These are phyloP conservation scores for Elymnias hypermnestra DNA, from an alignment of 1,140 invertebrate species.

Conservation along the genomic window DNA sequence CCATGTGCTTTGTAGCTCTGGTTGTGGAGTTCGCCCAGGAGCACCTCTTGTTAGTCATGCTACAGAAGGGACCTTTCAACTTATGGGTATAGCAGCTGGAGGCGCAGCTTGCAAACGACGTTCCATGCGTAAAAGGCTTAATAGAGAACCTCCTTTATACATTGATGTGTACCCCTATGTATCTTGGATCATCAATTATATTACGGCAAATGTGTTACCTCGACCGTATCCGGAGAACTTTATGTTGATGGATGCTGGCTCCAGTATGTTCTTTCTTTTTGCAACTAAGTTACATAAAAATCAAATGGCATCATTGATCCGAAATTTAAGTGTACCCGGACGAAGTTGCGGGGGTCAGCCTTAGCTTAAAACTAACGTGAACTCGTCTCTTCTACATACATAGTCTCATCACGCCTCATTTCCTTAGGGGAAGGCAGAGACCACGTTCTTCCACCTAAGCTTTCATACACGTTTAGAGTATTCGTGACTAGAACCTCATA, in stretches of 20 bases:
- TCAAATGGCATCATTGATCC: too few species aligned
- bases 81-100: conserved; percentile 49
- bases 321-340: too few species aligned
- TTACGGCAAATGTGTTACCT: conserved; percentile 46
- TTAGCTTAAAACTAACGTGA: too few species aligned
- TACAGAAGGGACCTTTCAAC: conserved; percentile 43
- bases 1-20: conserved; percentile 51
- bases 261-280: conserved; percentile 28
- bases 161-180: conserved; percentile 57
- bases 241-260: conserved; percentile 34
- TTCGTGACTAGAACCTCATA: too few species aligned
- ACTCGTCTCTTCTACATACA: too few species aligned
- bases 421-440: too few species aligned
- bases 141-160: conserved; percentile 48
- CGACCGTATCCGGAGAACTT: conserved; percentile 47
- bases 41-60: conserved; percentile 48
- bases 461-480: too few species aligned
- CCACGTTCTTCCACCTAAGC: too few species aligned
- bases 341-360: too few species aligned
- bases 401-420: too few species aligned
- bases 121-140: conserved; percentile 41
- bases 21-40: conserved; percentile 51
- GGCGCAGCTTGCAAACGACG: conserved; percentile 35
- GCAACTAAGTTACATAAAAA: too few species aligned
- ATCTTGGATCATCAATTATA: conserved; percentile 50